Conservation (phyloP, 2,113 vertebrate species). For the Myotis brandtii region DNA sequence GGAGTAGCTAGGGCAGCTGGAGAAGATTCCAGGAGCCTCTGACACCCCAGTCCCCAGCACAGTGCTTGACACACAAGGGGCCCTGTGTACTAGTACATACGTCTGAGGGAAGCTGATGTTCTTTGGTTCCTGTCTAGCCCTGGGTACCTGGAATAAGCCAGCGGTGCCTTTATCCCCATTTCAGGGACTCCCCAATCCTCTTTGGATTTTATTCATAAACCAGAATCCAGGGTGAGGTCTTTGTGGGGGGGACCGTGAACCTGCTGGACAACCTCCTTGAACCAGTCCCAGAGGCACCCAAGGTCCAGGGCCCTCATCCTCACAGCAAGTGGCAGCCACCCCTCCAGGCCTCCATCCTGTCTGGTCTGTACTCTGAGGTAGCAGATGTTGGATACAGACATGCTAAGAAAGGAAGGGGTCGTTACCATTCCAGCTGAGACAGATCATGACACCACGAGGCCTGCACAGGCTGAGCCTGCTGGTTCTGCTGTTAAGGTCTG, state of each 20-base stretch:
- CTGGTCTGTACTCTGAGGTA: too few species aligned
- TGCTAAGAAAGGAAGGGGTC: too few species aligned
- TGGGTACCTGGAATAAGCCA: background rate
- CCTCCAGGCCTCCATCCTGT: background rate
- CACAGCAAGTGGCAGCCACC: background rate
- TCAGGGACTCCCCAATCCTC: background rate
- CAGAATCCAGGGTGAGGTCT: background rate
- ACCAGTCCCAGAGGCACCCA: background rate
- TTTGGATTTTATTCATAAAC: background rate
- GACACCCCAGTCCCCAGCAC: background rate
- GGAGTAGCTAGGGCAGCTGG: too few species aligned
- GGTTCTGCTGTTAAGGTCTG: background rate
- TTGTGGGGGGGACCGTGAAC: background rate
- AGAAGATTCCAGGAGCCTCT: background rate
- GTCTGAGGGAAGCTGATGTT: background rate
- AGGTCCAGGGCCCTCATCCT: background rate
- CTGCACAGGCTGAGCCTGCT: too few species aligned
- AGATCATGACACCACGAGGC: background rate
- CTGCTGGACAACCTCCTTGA: background rate
- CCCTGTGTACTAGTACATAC: too few species aligned
- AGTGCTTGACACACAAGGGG: background rate
- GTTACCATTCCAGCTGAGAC: background rate
- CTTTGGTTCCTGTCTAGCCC: background rate
- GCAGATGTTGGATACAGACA: background rate
- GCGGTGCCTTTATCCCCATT: background rate